Evolutionary conservation across 2,113 vertebrate genomes (phyloP).

Genomic region (Gymnocephalus cernua): DNA sequence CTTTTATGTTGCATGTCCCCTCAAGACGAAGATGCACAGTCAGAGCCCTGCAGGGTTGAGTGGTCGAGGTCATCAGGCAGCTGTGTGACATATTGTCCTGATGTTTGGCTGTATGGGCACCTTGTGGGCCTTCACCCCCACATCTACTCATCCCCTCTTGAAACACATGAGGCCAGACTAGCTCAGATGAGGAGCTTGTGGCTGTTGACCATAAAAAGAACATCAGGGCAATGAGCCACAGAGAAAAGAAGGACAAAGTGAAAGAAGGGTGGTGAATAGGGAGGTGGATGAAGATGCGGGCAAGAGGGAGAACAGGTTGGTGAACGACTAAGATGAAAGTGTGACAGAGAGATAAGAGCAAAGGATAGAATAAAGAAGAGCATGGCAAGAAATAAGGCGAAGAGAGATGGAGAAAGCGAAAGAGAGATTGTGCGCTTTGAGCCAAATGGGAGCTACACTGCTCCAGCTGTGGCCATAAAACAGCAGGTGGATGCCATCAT

Average conservation of each 20-base stretch:
- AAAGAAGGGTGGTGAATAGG: slow-evolving; percentile 30
- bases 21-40: slow-evolving; percentile 70
- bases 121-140: slow-evolving; percentile 67
- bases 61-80: slow-evolving; percentile 78
- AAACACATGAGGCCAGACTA: slow-evolving; percentile 74
- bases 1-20: slow-evolving; percentile 46
- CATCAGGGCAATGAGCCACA: slow-evolving; percentile 99
- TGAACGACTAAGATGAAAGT: slow-evolving; percentile 40
- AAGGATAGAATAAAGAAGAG: slow-evolving; percentile 25
- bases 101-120: slow-evolving; percentile 70
- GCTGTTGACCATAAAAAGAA: slow-evolving; percentile 99
- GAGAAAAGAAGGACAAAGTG: slow-evolving; percentile 40
- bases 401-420: slow-evolving; percentile 26
- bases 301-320: slow-evolving; percentile 13
- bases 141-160: slow-evolving; percentile 61
- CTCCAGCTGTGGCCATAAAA: slow-evolving; percentile 98
- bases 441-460: slow-evolving; percentile 86
- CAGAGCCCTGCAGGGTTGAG: slow-evolving; percentile 85
- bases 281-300: slow-evolving; percentile 36
- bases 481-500: slow-evolving; percentile 99
- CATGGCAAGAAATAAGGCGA: slow-evolving; percentile 10
- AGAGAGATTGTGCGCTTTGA: slow-evolving; percentile 59
- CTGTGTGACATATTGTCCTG: slow-evolving; percentile 79
- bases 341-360: slow-evolving; percentile 6
- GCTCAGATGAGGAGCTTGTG: slow-evolving; percentile 93